Evolutionary conservation across 1,140 invertebrate genomes (phyloP).

Genomic region (fruit fly (Drosophila melanogaster)): Release_6_plus_ISO1_MT NT_037436.4:6438001-6438500

Average conservation of each 20-base stretch:
- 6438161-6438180: slow-evolving; percentile 42
- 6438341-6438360: slow-evolving; percentile 44
- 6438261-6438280: slow-evolving; percentile 74
- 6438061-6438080: slow-evolving; percentile 80
- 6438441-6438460: slow-evolving; percentile 79
- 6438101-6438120: slow-evolving; percentile 10
- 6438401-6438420: slow-evolving; percentile 18
- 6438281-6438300: slow-evolving; percentile 55
- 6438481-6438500: slow-evolving; percentile 77
- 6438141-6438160: not conserved
- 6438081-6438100: slow-evolving; percentile 72
- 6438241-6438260: slow-evolving; percentile 55
- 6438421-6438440: slow-evolving; percentile 55
- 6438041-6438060: slow-evolving; percentile 60
- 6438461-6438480: slow-evolving; percentile 63
- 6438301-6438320: slow-evolving; percentile 55
- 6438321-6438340: slow-evolving; percentile 13
- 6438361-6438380: slow-evolving; percentile 78
- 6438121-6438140: slow-evolving; percentile 1
- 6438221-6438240: slow-evolving; percentile 74
- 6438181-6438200: slow-evolving; percentile 78
- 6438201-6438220: slow-evolving; percentile 80
- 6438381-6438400: slow-evolving; percentile 58
- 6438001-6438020: not conserved
- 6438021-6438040: slow-evolving; percentile 49